Evolutionary conservation across 2,888 invertebrate genomes (phyloP).

Genomic region (Drosophila anomelani): DNA sequence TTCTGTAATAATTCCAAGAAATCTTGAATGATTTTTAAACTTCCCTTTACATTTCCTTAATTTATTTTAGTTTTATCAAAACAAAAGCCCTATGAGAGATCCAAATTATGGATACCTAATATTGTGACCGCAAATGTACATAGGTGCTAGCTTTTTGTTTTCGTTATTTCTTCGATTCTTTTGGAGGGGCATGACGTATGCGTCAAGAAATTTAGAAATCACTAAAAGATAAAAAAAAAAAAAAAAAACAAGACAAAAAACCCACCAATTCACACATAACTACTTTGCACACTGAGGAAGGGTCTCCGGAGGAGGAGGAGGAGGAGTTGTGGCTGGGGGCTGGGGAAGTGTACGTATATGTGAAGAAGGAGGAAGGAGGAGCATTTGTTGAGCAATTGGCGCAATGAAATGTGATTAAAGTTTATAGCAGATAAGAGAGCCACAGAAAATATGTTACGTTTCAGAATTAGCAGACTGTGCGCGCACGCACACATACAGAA

Average conservation of each 20-base stretch:
- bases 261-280: slow-evolving; percentile 29
- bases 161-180: slow-evolving; percentile 27
- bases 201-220: slow-evolving; percentile 55
- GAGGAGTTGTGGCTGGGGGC: neutral
- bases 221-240: slow-evolving; percentile 31
- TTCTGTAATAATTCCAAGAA: neutral
- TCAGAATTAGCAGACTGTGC: slow-evolving; percentile 36
- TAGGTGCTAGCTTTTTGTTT: slow-evolving; percentile 32
- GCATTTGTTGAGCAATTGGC: slow-evolving; percentile 55
- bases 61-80: neutral
- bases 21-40: too few relatives aligned
- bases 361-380: slow-evolving; percentile 28
- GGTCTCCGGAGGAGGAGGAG: neutral
- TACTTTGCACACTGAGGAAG: slow-evolving; percentile 13
- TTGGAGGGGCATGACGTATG: slow-evolving; percentile 64
- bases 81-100: neutral
- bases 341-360: neutral
- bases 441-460: slow-evolving; percentile 41
- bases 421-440: slow-evolving; percentile 54
- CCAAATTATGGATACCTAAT: slow-evolving; percentile 14
- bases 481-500: slow-evolving; percentile 18
- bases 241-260: slow-evolving; percentile 6
- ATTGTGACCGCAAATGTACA: slow-evolving; percentile 29
- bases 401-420: slow-evolving; percentile 55
- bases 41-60: neutral